Base-by-base conservation (phyloP, 35 echinoderm and acorn worm species). In the Ptychodera flava region DNA sequence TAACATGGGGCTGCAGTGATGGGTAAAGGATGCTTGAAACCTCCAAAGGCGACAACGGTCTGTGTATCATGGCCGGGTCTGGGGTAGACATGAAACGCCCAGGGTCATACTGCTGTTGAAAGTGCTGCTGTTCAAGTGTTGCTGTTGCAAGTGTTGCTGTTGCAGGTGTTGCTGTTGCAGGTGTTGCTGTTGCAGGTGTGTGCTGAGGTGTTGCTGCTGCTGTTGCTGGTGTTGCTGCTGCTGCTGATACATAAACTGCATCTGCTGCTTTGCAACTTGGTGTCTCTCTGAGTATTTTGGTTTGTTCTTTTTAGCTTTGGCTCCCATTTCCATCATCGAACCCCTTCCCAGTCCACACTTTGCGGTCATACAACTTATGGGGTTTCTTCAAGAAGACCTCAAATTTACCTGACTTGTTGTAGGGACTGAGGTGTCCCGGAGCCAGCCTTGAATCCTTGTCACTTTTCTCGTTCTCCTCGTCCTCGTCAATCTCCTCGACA, bases 361-460 rank as follows among this genome's bases (percentile, higher is more conserved):
- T 83, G 76, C 88, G 78, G 29, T 97, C 93, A 78, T 93, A 91
- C 32, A 15, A 29, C 28, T 87, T 86, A 31, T 80, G 81, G 0
- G 88, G 38, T n/a, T 92, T 94, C 33, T 82, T 79, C 32, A 90
- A 31, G 31, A 88, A 80, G 29, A 92, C 33, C 34, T 88, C 89
- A 32, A 84, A 77, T 37, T 85, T 88, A 38, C 90, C 92, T 30
- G 90, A 78, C 31, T 89, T 85, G 31, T 99, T 99, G 34, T 85
- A 94, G 15, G 96, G 93, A 87, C 96, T 99, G 30, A 99, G 77
- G 76, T 99, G 96, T 33, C 96, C 96, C 37, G 96, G 96, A 34
- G 96, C 92, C 92, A 99, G 93, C 76, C 93, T 99, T 16, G 85
- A 80, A 29, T 85, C 27, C 1, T 86, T 36, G 37, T 83, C 34